Evolutionary conservation across 2,888 invertebrate genomes (phyloP), one percentile per base, ranked within the genome.

Genomic region (Hydraecia micacea): DNA sequence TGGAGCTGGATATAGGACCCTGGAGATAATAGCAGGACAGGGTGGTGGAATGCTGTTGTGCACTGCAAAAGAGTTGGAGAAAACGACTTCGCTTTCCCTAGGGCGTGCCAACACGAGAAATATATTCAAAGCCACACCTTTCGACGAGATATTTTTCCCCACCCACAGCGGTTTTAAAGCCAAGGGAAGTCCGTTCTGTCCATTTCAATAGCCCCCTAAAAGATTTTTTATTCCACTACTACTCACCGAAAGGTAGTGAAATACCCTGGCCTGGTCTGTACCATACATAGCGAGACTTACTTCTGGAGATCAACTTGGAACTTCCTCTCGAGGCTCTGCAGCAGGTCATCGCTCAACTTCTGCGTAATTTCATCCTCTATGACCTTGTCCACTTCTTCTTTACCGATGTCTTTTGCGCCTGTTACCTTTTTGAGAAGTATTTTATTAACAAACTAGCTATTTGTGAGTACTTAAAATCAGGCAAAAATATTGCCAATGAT

Each of bases 341-440:
- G 86, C 62, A 97, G 87, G 60, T 97, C 96, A 11, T 92, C 93
- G 5, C 94, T 91, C 11, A 97, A 88, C 70, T 94, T 96, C 28
- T 92, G 90, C 0, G 96, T 96, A 73, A 97, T 95, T 83, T 96
- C 96, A 78, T 96, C 95, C 85, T 97, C 96, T 88, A 96, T 96
- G 0, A 96, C 94, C 49, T 92, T 93, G 75, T 96, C 96, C 1
- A 96, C 92, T 73, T 94, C 93, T 42, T 95, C 93, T 80, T 95
- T 95, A 0, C 88, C 90, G 49, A 92, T 78, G 49, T 95, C 93
- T 18, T 84, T 82, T 32, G 90, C 86, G 55, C 85, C 80, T 80
- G 85, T 79, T 63, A 90, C 74, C 93, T 93, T 74, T 46, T 60
- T 46, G 2, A n/a, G 67, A 60, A 15, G 28, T 46, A 21, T 39